Evolutionary conservation across 2,113 vertebrate genomes (phyloP), one percentile per base, ranked within the genome.

Genomic region (Rattus rattus): DNA sequence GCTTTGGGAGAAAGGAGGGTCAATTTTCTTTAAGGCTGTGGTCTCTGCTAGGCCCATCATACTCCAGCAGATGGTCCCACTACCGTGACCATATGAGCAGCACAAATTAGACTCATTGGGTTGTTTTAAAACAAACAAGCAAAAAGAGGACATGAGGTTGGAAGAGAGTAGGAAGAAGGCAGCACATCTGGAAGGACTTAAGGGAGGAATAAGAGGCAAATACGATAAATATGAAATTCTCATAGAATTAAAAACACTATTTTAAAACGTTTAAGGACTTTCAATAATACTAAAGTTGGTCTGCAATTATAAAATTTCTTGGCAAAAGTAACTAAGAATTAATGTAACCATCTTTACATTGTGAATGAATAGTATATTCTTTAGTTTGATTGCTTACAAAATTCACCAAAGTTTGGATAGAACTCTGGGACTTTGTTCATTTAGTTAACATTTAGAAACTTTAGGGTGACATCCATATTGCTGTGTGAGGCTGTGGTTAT

Each of bases 331-430:
- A 84, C 9, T 65, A 85, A 65, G 43, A 30, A 86, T 67, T 43
- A 63, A 63, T 61, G n/a, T 28, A 47, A 47, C 24, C 26, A 47
- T 20, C 39, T 65, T 47, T 28, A 86, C 61, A 49, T 86, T 65
- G 59, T 85, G 16, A 33, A 65, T 85, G 43, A 85, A 85, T 30
- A 85, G 43, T 43, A 12, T 49, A 65, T 85, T 85, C 65, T 76
- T 94, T 94, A 80, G 84, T 97, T 94, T 86, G 24, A 43, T 69
- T 89, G 77, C 63, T 95, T 94, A 73, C 28, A 94, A 93, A 92
- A 89, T 72, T 87, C n/a, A 73, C 33, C 79, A 81, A 84, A 86
- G 43, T 49, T 49, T 76, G 0, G 47, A 54, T 89, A 75, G 59
- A 56, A 92, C 75, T 88, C 79, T 76, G 22, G 43, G 59, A 88